Evolutionary conservation across 2,888 invertebrate genomes (phyloP), one percentile per base, ranked within the genome.

Genomic region (Actias luna): DNA sequence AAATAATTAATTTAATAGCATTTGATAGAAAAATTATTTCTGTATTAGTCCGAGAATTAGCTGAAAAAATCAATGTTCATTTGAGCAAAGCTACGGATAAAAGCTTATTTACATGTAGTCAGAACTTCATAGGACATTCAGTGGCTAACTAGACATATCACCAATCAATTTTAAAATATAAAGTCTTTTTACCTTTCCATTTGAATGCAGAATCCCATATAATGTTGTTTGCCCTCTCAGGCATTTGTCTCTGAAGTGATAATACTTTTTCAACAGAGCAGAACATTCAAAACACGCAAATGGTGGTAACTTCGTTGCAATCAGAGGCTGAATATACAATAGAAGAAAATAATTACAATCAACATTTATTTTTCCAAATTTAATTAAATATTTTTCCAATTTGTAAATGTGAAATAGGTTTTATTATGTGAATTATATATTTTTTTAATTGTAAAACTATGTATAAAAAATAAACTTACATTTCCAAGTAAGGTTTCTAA

Each of bases 221-320:
- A 92, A 74, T 12, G 79, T 68, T 2, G 77, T 67, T 65, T 89
- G 88, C 0, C 83, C 85, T 10, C 68, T 71, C 0, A 83, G 61
- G 67, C 88, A 89, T 59, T 79, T 82, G 61, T 87, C 83, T 63
- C 80, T 78, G 66, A 92, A 90, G 18, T 65, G 60, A 63, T 83
- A 82, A 60, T 77, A 85, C 65, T 89, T 92, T 52, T 75, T 83
- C 5, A 89, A 68, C 33, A 85, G 67, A 0, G 77, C 74, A 1
- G 83, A 80, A 75, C 92, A 92, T 65, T 85, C 82, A 57, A 74
- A 86, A 70, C 92, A 92, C 0, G 80, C 82, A 71, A 77, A 85
- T 2, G 75, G 72, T 5, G 85, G 87, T 2, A 87, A 68, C 0
- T 81, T 78, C 59, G 69, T 69, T 10, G 72, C 69, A n/a, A 65